Conservation (phyloP, 2,888 invertebrate species). For the Stramonita haemastoma region DNA sequence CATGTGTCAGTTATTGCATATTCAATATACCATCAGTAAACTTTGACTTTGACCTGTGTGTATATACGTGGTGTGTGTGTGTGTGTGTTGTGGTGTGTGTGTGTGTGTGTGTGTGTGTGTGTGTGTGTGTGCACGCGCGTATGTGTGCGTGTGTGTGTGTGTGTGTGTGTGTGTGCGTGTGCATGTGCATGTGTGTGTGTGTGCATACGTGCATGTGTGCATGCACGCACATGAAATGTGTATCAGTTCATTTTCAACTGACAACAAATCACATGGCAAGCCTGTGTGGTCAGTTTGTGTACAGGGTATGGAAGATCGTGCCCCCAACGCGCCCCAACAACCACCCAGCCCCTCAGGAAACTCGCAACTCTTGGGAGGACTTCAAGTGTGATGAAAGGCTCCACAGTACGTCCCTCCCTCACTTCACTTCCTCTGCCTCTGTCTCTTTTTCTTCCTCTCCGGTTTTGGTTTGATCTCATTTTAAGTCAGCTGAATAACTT, state of each 20-base stretch:
- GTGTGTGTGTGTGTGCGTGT: too few species aligned
- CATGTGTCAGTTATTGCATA: too few species aligned
- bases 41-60: too few species aligned
- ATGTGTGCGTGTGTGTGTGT: too few species aligned
- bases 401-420: conserved; percentile 35
- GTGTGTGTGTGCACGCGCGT: not conserved
- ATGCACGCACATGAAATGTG: not conserved
- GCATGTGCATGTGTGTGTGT: too few species aligned
- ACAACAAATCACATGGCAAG: too few species aligned
- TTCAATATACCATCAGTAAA: too few species aligned
- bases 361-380: conserved; percentile 65
- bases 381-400: conserved; percentile 74
- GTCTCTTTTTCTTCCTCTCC: not conserved
- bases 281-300: conserved; percentile 65
- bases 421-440: not conserved
- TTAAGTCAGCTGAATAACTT: too few species aligned
- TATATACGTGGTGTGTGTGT: too few species aligned
- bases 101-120: too few species aligned
- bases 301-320: conserved; percentile 73
- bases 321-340: conserved; percentile 69
- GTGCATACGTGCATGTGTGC: not conserved
- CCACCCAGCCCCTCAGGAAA: conserved; percentile 61
- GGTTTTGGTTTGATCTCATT: not conserved
- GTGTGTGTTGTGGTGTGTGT: too few species aligned
- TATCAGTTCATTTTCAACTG: too few species aligned